Conservation (phyloP, 2,888 invertebrate species). For the Cyrtodaria siliqua region DNA sequence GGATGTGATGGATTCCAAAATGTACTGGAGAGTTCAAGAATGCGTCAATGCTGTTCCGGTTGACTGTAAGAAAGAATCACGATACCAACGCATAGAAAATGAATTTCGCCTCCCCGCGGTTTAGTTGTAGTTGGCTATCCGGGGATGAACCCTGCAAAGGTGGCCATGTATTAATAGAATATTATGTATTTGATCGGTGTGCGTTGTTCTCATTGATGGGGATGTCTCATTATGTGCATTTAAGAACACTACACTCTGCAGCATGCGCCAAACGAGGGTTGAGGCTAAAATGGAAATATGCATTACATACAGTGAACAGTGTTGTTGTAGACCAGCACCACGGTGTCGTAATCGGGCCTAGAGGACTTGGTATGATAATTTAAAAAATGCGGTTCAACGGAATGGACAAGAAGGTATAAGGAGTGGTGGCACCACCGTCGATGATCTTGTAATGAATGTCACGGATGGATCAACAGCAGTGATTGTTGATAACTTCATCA, state of each 20-base stretch:
- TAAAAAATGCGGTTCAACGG: too few relatives aligned
- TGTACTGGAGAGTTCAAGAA: slow-evolving; percentile 18
- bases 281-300: slow-evolving; percentile 33
- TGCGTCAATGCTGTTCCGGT: not conserved
- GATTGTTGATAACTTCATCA: too few relatives aligned
- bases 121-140: slow-evolving; percentile 20
- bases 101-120: not conserved
- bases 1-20: slow-evolving; percentile 17
- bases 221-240: slow-evolving; percentile 19
- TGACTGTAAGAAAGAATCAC: not conserved
- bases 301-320: slow-evolving; percentile 13
- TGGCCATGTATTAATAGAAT: slow-evolving; percentile 25
- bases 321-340: slow-evolving; percentile 26
- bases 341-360: too few relatives aligned
- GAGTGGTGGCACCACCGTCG: too few relatives aligned
- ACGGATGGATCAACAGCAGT: too few relatives aligned
- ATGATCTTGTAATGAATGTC: too few relatives aligned
- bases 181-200: slow-evolving; percentile 27
- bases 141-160: slow-evolving; percentile 15
- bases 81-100: too few relatives aligned
- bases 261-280: slow-evolving; percentile 37
- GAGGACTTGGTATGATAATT: too few relatives aligned
- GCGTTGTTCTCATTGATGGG: slow-evolving; percentile 10
- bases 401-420: too few relatives aligned
- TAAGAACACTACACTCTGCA: slow-evolving; percentile 12